Percentiles rank a stretch among this genome's conserved stretches.
These are phyloP conservation scores for Ormyrus thymus DNA, from an alignment of 2,888 invertebrate genomes.

Conservation along the genomic window DNA sequence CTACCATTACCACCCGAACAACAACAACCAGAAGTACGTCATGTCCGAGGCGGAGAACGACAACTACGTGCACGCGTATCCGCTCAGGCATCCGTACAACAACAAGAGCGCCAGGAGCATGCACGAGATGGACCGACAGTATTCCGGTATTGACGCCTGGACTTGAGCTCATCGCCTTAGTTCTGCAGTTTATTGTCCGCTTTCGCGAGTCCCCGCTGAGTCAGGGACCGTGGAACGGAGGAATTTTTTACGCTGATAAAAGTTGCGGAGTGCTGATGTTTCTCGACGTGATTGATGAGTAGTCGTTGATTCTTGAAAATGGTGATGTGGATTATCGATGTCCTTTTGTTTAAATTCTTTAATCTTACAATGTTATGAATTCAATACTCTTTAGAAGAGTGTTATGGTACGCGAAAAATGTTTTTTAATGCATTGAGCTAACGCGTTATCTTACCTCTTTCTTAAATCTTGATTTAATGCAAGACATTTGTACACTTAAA, in stretches of 20 bases:
- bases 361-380: no score
- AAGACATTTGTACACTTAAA: no score
- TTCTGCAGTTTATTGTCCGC: not conserved
- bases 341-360: no score
- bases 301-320: no score
- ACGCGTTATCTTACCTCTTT: no score
- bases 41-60: conserved; percentile 75
- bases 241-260: conserved; percentile 26
- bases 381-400: no score
- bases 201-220: not conserved
- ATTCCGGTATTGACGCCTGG: conserved; percentile 64
- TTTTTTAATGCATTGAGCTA: no score
- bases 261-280: not conserved
- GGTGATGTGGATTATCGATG: no score
- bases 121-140: conserved; percentile 82
- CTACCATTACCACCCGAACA: conserved; percentile 70
- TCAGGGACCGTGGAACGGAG: not conserved
- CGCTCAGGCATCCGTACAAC: conserved; percentile 64
- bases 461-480: no score
- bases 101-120: conserved; percentile 79
- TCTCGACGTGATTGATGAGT: no score
- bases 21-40: conserved; percentile 76
- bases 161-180: not conserved
- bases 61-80: conserved; percentile 68
- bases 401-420: no score